Evolutionary conservation across 2,113 vertebrate genomes (phyloP), one percentile per base, ranked within the genome.

Genomic region (Hyla sarda): DNA sequence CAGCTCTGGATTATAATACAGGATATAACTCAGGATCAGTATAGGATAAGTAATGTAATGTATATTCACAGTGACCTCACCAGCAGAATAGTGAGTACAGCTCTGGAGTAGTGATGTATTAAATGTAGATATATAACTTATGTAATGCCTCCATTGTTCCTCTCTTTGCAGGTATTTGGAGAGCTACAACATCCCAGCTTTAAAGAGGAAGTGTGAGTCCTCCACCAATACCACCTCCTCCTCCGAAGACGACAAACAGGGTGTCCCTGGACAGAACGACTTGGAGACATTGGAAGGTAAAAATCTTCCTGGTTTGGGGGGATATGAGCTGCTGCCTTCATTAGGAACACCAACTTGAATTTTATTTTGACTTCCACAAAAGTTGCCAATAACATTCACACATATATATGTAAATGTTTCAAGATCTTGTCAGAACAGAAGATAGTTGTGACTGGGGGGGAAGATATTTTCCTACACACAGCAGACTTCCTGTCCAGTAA

Each of bases 121-220:
- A 4, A 54, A 54, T 54, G 2, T 48, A 13, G 5, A 16, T 19
- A 54, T 19, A 50, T 56, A n/a, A 28, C n/a, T 3, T 7, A 19
- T 9, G 28, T 30, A 30, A 16, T 30, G 4, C 13, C 7, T 2
- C 1, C 37, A 3, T 58, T 11, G 3, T 75, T 60, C 25, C 5
- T 16, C 65, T 67, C 82, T 23, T 23, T 83, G 48, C 89, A 97
- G 97, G 48, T 98, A 97, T 87, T 92, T 98, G 88, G 95, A 96
- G 90, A 95, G 96, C 93, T 97, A 93, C 86, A 95, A 85, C 25
- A 91, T 94, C 78, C 95, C 96, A 45, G 93, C 92, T 8, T 69
- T 97, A 74, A 98, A 98, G 83, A 94, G 97, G 4, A 98, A 97
- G 90, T 96, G 92, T 69, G 87, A 93, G 19, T 95, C 93, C 87